Percentiles rank a stretch among this genome's conserved stretches.
These are phyloP conservation scores for Amiota communis DNA, from an alignment of 2,888 invertebrate genomes.

Conservation along the genomic window DNA sequence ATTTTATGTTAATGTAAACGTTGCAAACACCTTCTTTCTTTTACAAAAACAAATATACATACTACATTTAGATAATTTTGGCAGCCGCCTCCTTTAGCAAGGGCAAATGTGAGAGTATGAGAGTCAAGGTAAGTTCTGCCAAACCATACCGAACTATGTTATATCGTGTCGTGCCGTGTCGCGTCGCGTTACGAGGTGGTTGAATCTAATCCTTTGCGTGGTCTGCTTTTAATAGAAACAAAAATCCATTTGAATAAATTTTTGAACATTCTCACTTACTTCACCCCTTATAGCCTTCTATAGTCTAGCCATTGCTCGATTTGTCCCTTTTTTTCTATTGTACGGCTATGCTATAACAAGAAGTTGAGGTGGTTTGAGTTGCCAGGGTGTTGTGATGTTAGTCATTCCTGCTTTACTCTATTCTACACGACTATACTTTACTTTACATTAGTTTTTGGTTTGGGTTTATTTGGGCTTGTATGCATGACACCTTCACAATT, in stretches of 20 bases:
- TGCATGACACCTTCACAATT: conserved; percentile 10
- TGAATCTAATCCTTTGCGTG: conserved; percentile 28
- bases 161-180: background rate
- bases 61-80: no score
- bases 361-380: conserved; percentile 24
- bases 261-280: background rate
- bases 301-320: conserved; percentile 14
- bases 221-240: conserved; percentile 23
- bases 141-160: no score
- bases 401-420: background rate
- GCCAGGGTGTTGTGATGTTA: conserved; percentile 4
- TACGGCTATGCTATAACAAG: conserved; percentile 40
- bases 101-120: conserved; percentile 48
- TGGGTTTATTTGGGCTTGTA: conserved; percentile 22
- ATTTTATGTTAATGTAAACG: conserved; percentile 21
- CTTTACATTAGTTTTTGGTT: no score
- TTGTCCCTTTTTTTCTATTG: conserved; percentile 7
- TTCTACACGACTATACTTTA: no score
- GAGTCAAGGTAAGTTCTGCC: conserved; percentile 42
- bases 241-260: conserved; percentile 29
- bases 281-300: conserved; percentile 18
- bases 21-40: conserved; percentile 21
- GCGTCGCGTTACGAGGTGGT: background rate
- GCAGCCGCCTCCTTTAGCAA: conserved; percentile 45
- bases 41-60: no score